phyloP scores from a whole-genome alignment of 1,140 invertebrate genomes.

The Trissolcus basalis region DNA sequence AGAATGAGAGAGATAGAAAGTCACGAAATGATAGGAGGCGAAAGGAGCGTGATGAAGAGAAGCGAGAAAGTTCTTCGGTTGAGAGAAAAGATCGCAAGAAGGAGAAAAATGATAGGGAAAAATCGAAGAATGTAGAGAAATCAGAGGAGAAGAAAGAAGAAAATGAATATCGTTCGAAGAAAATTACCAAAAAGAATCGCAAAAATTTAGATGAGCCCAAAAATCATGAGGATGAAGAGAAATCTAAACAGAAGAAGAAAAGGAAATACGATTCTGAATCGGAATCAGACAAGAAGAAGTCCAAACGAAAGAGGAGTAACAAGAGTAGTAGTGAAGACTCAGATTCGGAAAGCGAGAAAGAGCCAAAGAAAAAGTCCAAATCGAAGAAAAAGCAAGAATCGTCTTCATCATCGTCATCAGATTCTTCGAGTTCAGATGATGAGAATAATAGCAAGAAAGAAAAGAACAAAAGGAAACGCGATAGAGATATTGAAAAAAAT shows the following conservation, averaged over 20 bases:
- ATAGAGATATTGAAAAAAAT: slow-evolving; percentile 6
- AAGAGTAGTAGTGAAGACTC: background rate
- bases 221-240: slow-evolving; percentile 1
- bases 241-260: slow-evolving; percentile 6
- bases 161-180: slow-evolving; percentile 1
- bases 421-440: no score
- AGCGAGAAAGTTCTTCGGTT: background rate
- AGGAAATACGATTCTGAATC: slow-evolving; percentile 2
- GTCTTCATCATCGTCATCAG: background rate
- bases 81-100: background rate
- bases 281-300: background rate
- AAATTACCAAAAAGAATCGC: background rate
- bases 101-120: background rate
- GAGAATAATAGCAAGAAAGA: background rate
- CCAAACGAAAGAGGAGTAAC: background rate
- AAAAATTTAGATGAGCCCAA: background rate
- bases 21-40: no score
- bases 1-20: no score
- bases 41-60: no score
- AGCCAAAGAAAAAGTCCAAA: background rate
- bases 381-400: background rate
- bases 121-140: background rate
- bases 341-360: background rate
- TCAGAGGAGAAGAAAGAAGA: background rate
- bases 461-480: background rate